phyloP scores from a whole-genome alignment of 2,113 vertebrate genomes.

The Hemiprocne comata region DNA sequence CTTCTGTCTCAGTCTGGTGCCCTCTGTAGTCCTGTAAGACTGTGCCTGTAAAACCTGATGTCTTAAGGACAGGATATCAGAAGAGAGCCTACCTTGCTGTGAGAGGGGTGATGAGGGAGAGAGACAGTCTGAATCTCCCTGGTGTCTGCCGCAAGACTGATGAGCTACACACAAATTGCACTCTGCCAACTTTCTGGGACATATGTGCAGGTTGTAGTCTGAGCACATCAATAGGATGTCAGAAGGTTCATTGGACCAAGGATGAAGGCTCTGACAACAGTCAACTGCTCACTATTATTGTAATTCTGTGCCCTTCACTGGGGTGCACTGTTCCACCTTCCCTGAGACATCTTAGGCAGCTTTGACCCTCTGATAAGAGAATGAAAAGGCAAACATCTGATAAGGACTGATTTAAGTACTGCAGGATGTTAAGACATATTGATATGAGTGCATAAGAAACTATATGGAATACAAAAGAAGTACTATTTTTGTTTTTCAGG shows the following conservation, averaged over 20 bases:
- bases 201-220: accelerated
- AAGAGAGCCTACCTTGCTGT: neutral
- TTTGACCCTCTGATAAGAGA: neutral
- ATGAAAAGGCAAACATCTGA: neutral
- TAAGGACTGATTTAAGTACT: neutral
- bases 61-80: neutral
- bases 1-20: neutral
- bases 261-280: slow-evolving; percentile 24
- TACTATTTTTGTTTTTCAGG: neutral
- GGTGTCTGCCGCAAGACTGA: neutral
- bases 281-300: neutral
- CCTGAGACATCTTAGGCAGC: neutral
- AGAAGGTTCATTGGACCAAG: neutral
- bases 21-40: neutral
- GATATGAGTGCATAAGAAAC: neutral
- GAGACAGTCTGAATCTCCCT: neutral
- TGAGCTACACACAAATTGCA: neutral
- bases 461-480: neutral
- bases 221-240: neutral
- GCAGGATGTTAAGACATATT: neutral
- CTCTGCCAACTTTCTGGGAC: neutral
- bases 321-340: neutral
- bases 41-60: neutral
- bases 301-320: neutral
- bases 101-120: neutral